Evolutionary conservation across 2,113 vertebrate species (phyloP).

Genomic region (Verasper variegatus): DNA sequence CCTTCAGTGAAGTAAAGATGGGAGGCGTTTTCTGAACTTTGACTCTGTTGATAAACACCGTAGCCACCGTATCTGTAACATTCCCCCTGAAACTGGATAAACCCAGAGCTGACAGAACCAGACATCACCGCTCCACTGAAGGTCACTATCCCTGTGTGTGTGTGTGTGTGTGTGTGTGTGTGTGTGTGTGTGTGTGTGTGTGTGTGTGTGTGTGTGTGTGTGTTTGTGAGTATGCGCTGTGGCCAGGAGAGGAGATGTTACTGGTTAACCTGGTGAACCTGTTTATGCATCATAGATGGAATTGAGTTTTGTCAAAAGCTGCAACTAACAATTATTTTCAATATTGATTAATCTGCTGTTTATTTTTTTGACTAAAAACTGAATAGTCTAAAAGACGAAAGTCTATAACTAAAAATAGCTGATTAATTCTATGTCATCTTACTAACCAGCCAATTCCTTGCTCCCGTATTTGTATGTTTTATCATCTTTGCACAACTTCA

Average conservation of each 20-base stretch:
- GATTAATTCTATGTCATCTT: no score
- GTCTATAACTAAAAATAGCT: no score
- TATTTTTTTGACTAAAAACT: background rate
- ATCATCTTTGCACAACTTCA: no score
- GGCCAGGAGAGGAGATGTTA: slow-evolving; percentile 13
- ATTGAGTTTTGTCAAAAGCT: background rate
- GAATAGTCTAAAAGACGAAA: no score
- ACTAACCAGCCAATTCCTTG: no score
- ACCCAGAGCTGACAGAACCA: slow-evolving; percentile 56
- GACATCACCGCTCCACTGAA: slow-evolving; percentile 35
- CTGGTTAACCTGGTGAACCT: slow-evolving; percentile 16
- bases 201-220: slow-evolving; percentile 11
- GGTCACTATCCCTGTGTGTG: slow-evolving; percentile 46
- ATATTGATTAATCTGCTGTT: background rate
- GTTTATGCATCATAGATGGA: background rate
- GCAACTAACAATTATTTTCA: background rate
- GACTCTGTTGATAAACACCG: slow-evolving; percentile 69
- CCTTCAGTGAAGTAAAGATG: slow-evolving; percentile 18
- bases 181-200: background rate
- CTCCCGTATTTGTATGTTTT: no score
- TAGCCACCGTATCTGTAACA: slow-evolving; percentile 15
- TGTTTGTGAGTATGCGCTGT: background rate
- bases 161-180: slow-evolving; percentile 15
- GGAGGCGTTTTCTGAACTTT: slow-evolving; percentile 65
- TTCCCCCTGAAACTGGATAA: slow-evolving; percentile 70